Conservation (phyloP, 1,140 invertebrate species). For the roundworm (Caenorhabditis elegans) region WBcel235 BX284602.5:5793501-5794000, state of each 20-base stretch:
- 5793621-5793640: slow-evolving; percentile 62
- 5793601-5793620: slow-evolving; percentile 38
- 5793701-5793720: slow-evolving; percentile 46
- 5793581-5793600: too few species aligned
- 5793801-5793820: slow-evolving; percentile 63
- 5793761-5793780: slow-evolving; percentile 56
- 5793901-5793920: slow-evolving; percentile 57
- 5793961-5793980: background rate
- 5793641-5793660: slow-evolving; percentile 61
- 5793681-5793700: slow-evolving; percentile 42
- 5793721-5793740: slow-evolving; percentile 47
- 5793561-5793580: too few species aligned
- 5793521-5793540: too few species aligned
- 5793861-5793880: slow-evolving; percentile 58
- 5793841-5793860: slow-evolving; percentile 62
- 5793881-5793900: slow-evolving; percentile 58
- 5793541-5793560: too few species aligned
- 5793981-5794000: background rate
- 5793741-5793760: slow-evolving; percentile 50
- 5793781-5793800: slow-evolving; percentile 63
- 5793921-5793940: slow-evolving; percentile 54
- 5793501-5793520: too few species aligned
- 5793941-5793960: slow-evolving; percentile 59
- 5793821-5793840: slow-evolving; percentile 61
- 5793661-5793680: slow-evolving; percentile 53